phyloP scores from a whole-genome alignment of 2,888 invertebrate species.

The Buathra laborator region DNA sequence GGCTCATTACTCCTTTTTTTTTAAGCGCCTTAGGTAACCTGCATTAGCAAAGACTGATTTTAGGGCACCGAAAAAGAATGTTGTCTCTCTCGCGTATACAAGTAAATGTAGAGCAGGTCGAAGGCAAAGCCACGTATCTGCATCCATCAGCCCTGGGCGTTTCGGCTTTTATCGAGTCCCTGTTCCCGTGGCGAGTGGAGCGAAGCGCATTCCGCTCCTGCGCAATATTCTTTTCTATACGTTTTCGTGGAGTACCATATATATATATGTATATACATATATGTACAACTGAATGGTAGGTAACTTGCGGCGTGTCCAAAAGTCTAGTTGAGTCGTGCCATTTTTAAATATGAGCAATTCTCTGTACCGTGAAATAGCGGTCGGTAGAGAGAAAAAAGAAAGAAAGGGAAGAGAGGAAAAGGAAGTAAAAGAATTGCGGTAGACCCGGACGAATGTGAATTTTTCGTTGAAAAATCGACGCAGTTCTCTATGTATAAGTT shows the following conservation, averaged over 20 bases:
- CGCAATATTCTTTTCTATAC: constrained; percentile 31
- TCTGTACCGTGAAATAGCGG: constrained; percentile 42
- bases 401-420: constrained; percentile 33
- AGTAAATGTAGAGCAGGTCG: constrained; percentile 64
- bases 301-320: not conserved
- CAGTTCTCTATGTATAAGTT: constrained; percentile 16
- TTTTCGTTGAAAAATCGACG: constrained; percentile 50
- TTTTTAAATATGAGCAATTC: constrained; percentile 63
- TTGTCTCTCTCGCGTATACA: constrained; percentile 29
- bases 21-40: not conserved
- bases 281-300: not conserved
- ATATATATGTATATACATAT: not conserved
- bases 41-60: not conserved
- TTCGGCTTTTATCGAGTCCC: constrained; percentile 60
- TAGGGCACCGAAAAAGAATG: constrained; percentile 32
- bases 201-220: constrained; percentile 6
- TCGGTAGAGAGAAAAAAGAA: not conserved
- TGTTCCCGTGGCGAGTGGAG: constrained; percentile 24
- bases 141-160: constrained; percentile 60
- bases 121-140: constrained; percentile 62
- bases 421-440: constrained; percentile 36
- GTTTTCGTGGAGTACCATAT: not conserved
- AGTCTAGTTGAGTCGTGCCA: constrained; percentile 21
- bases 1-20: not conserved
- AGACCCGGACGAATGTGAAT: constrained; percentile 44